These are phyloP conservation scores for Mesembrinibis cayennensis DNA, from an alignment of 2,113 vertebrate genomes.

Conservation along the genomic window DNA sequence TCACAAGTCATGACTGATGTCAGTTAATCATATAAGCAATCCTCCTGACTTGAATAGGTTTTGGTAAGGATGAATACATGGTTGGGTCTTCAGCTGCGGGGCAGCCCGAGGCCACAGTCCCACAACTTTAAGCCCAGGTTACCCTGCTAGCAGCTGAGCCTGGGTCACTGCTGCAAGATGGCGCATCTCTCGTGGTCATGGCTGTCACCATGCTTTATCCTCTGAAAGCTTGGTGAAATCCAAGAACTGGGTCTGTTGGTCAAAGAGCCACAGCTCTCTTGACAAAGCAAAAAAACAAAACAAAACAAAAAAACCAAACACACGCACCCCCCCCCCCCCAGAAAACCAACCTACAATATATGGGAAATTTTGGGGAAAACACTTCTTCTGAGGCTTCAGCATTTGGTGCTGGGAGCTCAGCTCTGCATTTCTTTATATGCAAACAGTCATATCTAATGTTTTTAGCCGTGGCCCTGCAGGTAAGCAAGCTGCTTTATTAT, in stretches of 20 bases:
- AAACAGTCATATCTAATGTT: background rate
- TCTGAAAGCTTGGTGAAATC: background rate
- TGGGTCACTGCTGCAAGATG: background rate
- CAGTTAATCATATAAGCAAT: background rate
- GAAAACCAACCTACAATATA: rapidly evolving
- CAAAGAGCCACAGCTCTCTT: background rate
- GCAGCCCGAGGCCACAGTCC: background rate
- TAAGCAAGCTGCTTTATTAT: background rate
- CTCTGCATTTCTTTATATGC: background rate
- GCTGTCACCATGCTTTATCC: background rate
- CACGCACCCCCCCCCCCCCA: too few species aligned
- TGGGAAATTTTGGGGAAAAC: background rate
- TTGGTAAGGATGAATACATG: background rate
- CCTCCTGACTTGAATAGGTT: background rate
- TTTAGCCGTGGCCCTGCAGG: background rate
- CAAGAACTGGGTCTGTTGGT: background rate
- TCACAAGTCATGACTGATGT: background rate
- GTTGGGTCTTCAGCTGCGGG: background rate
- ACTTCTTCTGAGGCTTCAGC: background rate
- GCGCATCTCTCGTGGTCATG: rapidly evolving
- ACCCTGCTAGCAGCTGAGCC: background rate
- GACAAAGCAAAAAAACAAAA: background rate
- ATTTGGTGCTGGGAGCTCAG: background rate
- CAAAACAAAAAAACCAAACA: too few species aligned
- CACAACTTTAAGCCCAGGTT: background rate